phyloP scores from a whole-genome alignment of 2,888 invertebrate species.

The Nomada hirtipes region DNA sequence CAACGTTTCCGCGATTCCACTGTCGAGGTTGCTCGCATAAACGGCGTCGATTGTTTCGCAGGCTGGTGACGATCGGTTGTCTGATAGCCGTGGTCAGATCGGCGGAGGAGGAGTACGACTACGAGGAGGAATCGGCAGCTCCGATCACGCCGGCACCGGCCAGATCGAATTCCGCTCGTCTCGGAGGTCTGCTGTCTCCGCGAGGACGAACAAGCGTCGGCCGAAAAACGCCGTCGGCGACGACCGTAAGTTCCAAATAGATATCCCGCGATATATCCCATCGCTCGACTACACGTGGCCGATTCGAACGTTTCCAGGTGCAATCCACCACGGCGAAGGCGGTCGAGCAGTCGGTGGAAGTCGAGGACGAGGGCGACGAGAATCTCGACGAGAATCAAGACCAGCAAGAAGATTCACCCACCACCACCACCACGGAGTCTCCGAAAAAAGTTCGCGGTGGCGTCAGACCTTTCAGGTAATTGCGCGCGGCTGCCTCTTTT shows the following conservation, averaged over 20 bases:
- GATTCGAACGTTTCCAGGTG: constrained; percentile 50
- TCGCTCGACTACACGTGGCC: not conserved
- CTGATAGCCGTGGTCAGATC: constrained; percentile 74
- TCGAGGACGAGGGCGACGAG: constrained; percentile 83
- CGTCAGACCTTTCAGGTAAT: constrained; percentile 88
- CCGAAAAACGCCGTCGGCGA: constrained; percentile 68
- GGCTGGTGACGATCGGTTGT: constrained; percentile 73
- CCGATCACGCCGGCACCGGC: constrained; percentile 75
- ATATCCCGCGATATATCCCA: constrained; percentile 13
- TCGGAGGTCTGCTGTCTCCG: constrained; percentile 75
- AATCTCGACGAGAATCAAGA: constrained; percentile 87
- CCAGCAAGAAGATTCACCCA: constrained; percentile 85
- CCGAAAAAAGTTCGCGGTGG: constrained; percentile 88
- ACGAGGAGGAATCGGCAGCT: constrained; percentile 75
- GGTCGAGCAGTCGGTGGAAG: constrained; percentile 74
- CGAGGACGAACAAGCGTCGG: constrained; percentile 70
- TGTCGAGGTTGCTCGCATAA: not conserved
- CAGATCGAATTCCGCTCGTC: constrained; percentile 69
- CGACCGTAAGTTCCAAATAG: constrained; percentile 59
- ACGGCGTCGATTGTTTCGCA: constrained; percentile 45
- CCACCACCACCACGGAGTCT: constrained; percentile 90
- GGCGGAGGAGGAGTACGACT: constrained; percentile 79
- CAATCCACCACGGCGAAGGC: constrained; percentile 78
- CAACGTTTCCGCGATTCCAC: constrained; percentile 33
- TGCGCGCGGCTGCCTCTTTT: too few species aligned